Conservation (phyloP, 2,888 invertebrate genomes). For the Arenicola marina region DNA sequence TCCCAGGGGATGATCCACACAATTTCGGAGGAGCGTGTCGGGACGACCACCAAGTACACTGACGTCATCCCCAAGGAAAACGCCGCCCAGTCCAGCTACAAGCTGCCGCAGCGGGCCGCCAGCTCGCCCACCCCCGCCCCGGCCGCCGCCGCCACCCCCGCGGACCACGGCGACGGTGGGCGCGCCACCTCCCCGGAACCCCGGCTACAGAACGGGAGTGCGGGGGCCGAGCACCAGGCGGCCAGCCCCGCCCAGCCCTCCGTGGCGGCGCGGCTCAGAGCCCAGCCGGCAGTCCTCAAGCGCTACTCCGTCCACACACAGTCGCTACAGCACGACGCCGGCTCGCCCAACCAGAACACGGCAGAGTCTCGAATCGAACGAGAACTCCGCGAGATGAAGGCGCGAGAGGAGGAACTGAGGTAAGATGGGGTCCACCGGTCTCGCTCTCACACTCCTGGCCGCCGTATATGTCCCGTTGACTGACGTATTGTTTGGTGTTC, state of each 20-base stretch:
- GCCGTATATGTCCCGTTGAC: background rate
- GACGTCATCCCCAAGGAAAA: constrained; percentile 40
- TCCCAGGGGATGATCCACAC: constrained; percentile 68
- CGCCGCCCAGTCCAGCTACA: constrained; percentile 14
- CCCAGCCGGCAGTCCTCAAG: background rate
- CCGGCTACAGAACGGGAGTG: constrained; percentile 7
- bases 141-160: background rate
- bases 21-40: constrained; percentile 66
- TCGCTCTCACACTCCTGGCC: background rate
- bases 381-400: constrained; percentile 83
- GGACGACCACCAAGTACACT: constrained; percentile 59
- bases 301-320: background rate
- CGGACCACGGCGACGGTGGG: background rate
- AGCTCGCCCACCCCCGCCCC: background rate
- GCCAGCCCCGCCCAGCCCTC: too few species aligned
- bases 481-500: too few species aligned
- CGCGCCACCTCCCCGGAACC: background rate
- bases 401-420: constrained; percentile 79
- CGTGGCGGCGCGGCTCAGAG: background rate
- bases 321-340: constrained; percentile 12
- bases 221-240: constrained; percentile 12
- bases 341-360: constrained; percentile 77
- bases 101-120: background rate
- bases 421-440: constrained; percentile 43
- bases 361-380: constrained; percentile 87